These are phyloP conservation scores for Poecile montanus DNA, from an alignment of 2,797 vertebrate species.

Conservation along the genomic window DNA sequence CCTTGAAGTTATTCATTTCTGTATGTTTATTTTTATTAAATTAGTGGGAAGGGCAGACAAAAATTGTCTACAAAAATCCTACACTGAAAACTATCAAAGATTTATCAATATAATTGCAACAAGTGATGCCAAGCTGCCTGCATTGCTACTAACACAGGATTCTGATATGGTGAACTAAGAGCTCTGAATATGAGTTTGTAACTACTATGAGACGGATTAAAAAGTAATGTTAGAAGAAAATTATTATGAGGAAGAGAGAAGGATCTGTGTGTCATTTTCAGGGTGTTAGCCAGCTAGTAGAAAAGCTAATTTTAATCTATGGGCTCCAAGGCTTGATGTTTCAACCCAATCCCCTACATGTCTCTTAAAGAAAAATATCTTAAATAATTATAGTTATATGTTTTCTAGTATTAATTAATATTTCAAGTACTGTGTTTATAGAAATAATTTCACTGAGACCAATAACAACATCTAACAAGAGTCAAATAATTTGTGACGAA, in stretches of 20 bases:
- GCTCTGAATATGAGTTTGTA: neutral
- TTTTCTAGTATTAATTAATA: neutral
- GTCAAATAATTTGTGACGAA: neutral
- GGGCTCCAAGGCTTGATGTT: neutral
- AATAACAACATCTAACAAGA: neutral
- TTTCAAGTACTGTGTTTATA: neutral
- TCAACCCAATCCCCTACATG: rapidly evolving
- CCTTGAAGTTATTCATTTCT: neutral
- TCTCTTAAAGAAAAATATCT: neutral
- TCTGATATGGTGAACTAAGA: neutral
- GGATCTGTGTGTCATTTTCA: neutral
- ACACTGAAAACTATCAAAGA: neutral
- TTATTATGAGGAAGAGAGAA: neutral
- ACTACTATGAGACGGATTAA: neutral
- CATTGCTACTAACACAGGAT: rapidly evolving
- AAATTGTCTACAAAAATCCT: neutral
- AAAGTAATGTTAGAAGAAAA: neutral
- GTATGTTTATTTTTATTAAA: neutral
- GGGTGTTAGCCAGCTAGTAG: neutral
- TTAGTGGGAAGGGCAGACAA: neutral
- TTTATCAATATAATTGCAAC: neutral
- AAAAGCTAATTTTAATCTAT: neutral
- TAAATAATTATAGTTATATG: neutral
- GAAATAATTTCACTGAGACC: neutral
- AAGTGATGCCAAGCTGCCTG: neutral